phyloP scores from a whole-genome alignment of 2,113 vertebrate genomes.

The Sinocyclocheilus rhinocerous region DNA sequence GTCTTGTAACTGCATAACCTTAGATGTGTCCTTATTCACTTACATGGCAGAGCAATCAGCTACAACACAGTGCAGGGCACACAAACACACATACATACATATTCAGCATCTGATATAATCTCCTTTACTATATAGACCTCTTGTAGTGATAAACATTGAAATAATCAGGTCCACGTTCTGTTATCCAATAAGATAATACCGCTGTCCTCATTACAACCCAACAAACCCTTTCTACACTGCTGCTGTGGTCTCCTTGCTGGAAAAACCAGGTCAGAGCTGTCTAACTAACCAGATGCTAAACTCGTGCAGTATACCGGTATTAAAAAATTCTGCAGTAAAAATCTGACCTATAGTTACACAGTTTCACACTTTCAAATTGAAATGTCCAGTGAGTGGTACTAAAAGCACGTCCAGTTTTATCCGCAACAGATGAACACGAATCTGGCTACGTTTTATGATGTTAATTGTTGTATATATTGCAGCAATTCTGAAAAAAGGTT shows the following conservation, averaged over 20 bases:
- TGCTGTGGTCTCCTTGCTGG: not conserved
- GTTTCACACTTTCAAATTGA: no score
- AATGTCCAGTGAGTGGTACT: no score
- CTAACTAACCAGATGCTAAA: not conserved
- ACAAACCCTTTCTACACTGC: not conserved
- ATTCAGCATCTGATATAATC: not conserved
- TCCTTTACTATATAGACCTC: not conserved
- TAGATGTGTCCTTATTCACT: not conserved
- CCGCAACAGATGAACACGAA: no score
- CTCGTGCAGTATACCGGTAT: not conserved
- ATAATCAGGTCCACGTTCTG: not conserved
- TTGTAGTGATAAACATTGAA: not conserved
- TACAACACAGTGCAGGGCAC: not conserved
- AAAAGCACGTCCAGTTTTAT: no score
- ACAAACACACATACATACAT: not conserved
- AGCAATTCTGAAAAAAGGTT: no score
- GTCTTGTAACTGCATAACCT: conserved; percentile 19
- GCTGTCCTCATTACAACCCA: not conserved
- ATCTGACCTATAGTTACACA: not conserved
- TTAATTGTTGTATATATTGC: no score
- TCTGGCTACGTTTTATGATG: no score
- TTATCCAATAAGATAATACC: not conserved
- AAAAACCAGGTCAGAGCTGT: conserved; percentile 1
- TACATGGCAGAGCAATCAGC: conserved; percentile 11
- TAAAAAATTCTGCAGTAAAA: not conserved